A percentile compares a stretch with the other conserved stretches of the same genome.
These are phyloP conservation scores for Prosopocoilus inquinatus DNA, from an alignment of 2,888 invertebrate genomes.

Conservation along the genomic window DNA sequence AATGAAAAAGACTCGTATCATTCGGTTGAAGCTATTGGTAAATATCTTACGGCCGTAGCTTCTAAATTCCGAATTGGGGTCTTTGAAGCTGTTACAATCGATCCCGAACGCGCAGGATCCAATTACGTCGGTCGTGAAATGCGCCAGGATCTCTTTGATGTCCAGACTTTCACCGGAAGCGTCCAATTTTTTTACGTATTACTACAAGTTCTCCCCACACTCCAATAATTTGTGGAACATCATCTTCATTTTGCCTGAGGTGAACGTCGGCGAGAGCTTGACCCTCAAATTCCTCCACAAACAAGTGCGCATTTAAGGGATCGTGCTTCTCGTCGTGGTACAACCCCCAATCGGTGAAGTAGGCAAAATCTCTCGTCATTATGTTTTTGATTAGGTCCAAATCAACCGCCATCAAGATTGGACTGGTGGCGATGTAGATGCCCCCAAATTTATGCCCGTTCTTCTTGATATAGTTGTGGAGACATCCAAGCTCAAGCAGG, in stretches of 20 bases:
- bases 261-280: constrained; percentile 54
- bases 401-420: constrained; percentile 34
- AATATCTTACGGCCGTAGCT: constrained; percentile 36
- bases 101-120: constrained; percentile 46
- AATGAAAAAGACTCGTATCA: constrained; percentile 20
- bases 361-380: constrained; percentile 48
- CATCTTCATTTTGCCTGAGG: constrained; percentile 53
- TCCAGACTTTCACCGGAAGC: constrained; percentile 22
- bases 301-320: constrained; percentile 44
- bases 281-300: constrained; percentile 53
- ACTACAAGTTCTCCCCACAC: constrained; percentile 15
- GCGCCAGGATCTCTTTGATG: constrained; percentile 34
- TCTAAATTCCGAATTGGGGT: constrained; percentile 38
- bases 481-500: background rate
- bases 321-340: constrained; percentile 46
- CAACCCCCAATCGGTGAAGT: constrained; percentile 50
- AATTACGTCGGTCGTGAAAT: constrained; percentile 48
- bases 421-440: constrained; percentile 7
- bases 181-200: constrained; percentile 5
- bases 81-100: constrained; percentile 38
- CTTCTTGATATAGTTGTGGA: constrained; percentile 17
- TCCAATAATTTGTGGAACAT: constrained; percentile 51
- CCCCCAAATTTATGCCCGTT: constrained; percentile 20
- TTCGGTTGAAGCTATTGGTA: constrained; percentile 24
- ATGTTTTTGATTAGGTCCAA: constrained; percentile 48